Evolutionary conservation across 2,888 invertebrate genomes (phyloP).

Genomic region (Xanthia icteritia): DNA sequence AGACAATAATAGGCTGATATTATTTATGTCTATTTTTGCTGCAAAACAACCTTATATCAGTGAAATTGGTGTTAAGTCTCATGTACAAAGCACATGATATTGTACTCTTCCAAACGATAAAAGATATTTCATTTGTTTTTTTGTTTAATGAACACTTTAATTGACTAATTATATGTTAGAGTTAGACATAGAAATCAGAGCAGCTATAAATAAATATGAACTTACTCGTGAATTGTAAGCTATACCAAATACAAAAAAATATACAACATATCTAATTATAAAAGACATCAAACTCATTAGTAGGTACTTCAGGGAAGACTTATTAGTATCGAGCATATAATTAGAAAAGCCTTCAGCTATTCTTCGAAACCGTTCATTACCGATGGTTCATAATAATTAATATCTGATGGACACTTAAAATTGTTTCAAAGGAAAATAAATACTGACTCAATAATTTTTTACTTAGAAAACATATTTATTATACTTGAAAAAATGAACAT

Average conservation of each 20-base stretch:
- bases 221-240: no score
- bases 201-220: no score
- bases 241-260: neutral
- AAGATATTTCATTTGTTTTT: no score
- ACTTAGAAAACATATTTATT: neutral
- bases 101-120: no score
- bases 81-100: no score
- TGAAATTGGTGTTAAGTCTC: no score
- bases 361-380: neutral
- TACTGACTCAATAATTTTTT: neutral
- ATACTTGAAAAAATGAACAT: neutral
- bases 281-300: conserved; percentile 2
- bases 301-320: neutral
- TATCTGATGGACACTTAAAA: neutral
- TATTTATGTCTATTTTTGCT: no score
- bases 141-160: no score
- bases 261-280: neutral
- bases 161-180: no score
- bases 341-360: conserved; percentile 4
- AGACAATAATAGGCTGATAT: neutral
- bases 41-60: no score
- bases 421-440: neutral
- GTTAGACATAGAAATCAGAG: no score
- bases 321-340: neutral
- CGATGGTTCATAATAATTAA: conserved; percentile 4